These are phyloP conservation scores for Artemia sp. DNA, from an alignment of 2,888 invertebrate genomes.

Conservation along the genomic window DNA sequence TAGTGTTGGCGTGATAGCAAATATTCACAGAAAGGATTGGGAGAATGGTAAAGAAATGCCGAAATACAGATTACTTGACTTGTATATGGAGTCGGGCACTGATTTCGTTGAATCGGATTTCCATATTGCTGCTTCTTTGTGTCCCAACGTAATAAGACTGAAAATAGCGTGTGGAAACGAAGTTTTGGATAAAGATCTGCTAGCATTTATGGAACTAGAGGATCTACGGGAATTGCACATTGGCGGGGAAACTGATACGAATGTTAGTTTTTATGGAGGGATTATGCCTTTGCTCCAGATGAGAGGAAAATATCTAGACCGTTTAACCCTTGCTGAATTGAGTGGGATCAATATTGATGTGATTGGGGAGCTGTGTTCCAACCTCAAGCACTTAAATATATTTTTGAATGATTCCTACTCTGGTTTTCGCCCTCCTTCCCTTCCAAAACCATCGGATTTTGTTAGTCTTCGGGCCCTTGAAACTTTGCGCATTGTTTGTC, in stretches of 20 bases:
- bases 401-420: conserved; percentile 12
- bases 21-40: conserved; percentile 18
- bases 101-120: conserved; percentile 13
- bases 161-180: conserved; percentile 5
- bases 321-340: conserved; percentile 17
- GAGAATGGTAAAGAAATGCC: conserved; percentile 9
- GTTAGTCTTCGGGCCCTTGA: neutral
- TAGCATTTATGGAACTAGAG: conserved; percentile 6
- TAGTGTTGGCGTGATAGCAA: conserved; percentile 15
- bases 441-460: conserved; percentile 6
- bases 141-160: conserved; percentile 18
- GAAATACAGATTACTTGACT: conserved; percentile 17
- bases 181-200: conserved; percentile 14
- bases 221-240: conserved; percentile 16
- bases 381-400: conserved; percentile 11
- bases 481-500: conserved; percentile 18
- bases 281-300: conserved; percentile 18
- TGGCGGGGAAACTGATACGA: conserved; percentile 14
- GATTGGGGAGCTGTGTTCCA: conserved; percentile 10
- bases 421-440: conserved; percentile 9
- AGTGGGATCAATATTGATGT: conserved; percentile 17
- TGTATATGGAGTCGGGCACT: conserved; percentile 5
- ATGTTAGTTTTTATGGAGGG: conserved; percentile 16
- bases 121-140: conserved; percentile 11
- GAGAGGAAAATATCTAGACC: neutral